These are phyloP conservation scores for Drosophila parabipectinata DNA, from an alignment of 1,140 invertebrate species.

Conservation along the genomic window DNA sequence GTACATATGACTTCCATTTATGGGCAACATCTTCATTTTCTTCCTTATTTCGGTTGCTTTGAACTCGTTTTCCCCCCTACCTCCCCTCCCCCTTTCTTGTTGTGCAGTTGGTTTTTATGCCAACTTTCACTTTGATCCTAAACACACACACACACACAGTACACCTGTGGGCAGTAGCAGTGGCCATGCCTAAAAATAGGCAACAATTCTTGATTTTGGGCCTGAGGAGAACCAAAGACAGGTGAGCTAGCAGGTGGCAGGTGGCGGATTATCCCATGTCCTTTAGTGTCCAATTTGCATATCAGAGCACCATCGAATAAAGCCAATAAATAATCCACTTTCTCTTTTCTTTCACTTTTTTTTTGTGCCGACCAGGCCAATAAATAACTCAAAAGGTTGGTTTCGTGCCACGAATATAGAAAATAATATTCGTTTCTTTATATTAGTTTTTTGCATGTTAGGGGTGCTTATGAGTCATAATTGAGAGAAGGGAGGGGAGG, in stretches of 20 bases:
- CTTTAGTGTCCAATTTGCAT: conserved; percentile 12
- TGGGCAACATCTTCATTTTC: conserved; percentile 3
- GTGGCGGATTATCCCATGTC: neutral
- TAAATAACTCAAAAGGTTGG: conserved; percentile 17
- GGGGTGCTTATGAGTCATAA: conserved; percentile 35
- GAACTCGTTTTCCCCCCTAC: neutral
- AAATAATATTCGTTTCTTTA: conserved; percentile 10
- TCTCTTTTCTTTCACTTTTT: neutral
- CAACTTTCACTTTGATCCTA: conserved; percentile 35
- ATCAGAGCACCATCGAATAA: conserved; percentile 2
- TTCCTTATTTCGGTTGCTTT: neutral
- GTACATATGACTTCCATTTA: conserved; percentile 9
- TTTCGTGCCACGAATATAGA: conserved; percentile 4
- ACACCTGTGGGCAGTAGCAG: conserved; percentile 2
- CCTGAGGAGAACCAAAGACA: too few species aligned
- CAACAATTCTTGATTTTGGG: neutral
- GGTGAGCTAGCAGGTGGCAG: neutral
- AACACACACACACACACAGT: conserved; percentile 4
- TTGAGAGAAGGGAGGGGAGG: neutral
- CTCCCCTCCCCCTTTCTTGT: neutral
- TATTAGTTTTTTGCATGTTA: conserved; percentile 14
- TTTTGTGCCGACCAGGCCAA: neutral
- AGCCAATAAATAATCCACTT: conserved; percentile 30
- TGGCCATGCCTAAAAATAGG: neutral
- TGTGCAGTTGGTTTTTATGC: conserved; percentile 5